phyloP scores from a whole-genome alignment of 2,888 invertebrate species.

The Mactromeris polynyma region DNA sequence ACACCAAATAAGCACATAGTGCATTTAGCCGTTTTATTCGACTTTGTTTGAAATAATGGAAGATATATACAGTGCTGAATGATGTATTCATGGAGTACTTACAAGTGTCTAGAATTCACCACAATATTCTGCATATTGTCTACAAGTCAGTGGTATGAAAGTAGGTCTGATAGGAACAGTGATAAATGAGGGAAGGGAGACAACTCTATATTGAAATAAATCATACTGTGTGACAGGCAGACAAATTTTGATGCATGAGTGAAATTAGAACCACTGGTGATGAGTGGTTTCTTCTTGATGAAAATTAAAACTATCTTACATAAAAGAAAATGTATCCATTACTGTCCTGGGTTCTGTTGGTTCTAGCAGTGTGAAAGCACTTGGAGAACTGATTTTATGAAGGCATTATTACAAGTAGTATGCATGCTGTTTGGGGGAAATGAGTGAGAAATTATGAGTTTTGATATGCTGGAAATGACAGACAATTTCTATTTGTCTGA shows the following conservation, averaged over 20 bases:
- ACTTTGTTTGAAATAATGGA: not conserved
- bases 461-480: no score
- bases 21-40: not conserved
- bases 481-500: no score
- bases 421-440: no score
- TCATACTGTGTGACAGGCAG: conserved; percentile 3
- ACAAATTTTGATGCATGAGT: not conserved
- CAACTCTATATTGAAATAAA: not conserved
- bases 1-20: not conserved
- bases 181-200: conserved; percentile 8
- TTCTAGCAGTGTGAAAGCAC: no score
- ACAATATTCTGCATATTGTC: conserved; percentile 3
- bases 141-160: not conserved
- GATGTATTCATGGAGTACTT: not conserved
- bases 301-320: no score
- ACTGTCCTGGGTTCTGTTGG: no score
- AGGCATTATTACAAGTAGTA: no score
- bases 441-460: no score
- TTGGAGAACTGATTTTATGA: no score
- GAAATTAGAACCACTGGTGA: not conserved
- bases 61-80: not conserved
- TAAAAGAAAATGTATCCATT: no score
- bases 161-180: not conserved
- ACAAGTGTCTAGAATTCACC: not conserved
- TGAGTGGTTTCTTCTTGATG: not conserved